A percentile compares a stretch with the other conserved stretches of the same genome.
These are phyloP conservation scores for Salarias fasciatus DNA, from an alignment of 2,797 vertebrate species.

Conservation along the genomic window DNA sequence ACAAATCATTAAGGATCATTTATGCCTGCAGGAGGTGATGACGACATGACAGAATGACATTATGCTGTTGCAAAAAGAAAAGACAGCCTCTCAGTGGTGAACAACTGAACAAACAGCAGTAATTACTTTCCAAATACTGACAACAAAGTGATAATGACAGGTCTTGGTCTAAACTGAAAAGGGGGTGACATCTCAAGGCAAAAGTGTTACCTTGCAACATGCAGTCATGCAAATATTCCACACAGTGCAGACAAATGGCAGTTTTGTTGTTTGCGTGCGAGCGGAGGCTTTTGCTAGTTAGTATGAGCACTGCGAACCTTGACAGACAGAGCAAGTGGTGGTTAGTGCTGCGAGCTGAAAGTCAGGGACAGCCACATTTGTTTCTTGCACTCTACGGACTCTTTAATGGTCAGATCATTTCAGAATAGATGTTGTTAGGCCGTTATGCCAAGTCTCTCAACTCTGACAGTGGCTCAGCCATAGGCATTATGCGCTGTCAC, in stretches of 20 bases:
- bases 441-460: slow-evolving; percentile 36
- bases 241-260: slow-evolving; percentile 40
- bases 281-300: slow-evolving; percentile 62
- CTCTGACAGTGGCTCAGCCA: slow-evolving; percentile 13
- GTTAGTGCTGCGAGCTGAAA: slow-evolving; percentile 75
- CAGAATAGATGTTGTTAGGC: slow-evolving; percentile 42
- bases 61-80: slow-evolving; percentile 42
- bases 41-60: slow-evolving; percentile 50
- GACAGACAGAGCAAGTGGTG: slow-evolving; percentile 65
- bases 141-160: slow-evolving; percentile 44
- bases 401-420: slow-evolving; percentile 48
- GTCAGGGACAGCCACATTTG: slow-evolving; percentile 58
- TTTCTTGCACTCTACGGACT: slow-evolving; percentile 40
- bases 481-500: slow-evolving; percentile 24
- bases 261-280: slow-evolving; percentile 27
- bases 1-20: slow-evolving; percentile 33
- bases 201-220: slow-evolving; percentile 74
- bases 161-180: slow-evolving; percentile 40
- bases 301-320: slow-evolving; percentile 61
- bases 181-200: slow-evolving; percentile 77
- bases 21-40: slow-evolving; percentile 35
- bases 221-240: slow-evolving; percentile 70
- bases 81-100: slow-evolving; percentile 29
- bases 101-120: slow-evolving; percentile 42
- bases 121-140: slow-evolving; percentile 36